Evolutionary conservation across 2,797 vertebrate species (phyloP).

Genomic region (Clarias laeviceps): DNA sequence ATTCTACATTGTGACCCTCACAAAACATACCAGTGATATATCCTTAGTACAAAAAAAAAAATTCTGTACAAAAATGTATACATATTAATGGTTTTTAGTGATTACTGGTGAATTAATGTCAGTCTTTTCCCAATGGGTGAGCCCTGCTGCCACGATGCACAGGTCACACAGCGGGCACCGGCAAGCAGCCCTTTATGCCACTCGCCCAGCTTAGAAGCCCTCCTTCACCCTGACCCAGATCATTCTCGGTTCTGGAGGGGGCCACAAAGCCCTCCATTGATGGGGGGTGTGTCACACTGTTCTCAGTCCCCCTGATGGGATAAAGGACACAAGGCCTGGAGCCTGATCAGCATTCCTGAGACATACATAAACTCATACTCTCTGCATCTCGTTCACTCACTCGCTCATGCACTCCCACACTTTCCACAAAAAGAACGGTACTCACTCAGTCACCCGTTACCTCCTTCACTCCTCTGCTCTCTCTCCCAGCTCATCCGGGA

Average conservation of each 20-base stretch:
- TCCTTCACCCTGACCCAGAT: conserved; percentile 50
- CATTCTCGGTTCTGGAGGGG: conserved; percentile 23
- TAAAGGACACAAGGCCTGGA: conserved; percentile 51
- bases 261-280: conserved; percentile 35
- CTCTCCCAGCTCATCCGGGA: conserved; percentile 49
- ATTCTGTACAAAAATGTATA: neutral
- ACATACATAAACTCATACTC: conserved; percentile 27
- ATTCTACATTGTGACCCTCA: neutral
- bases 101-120: conserved; percentile 19
- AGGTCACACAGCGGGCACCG: conserved; percentile 47
- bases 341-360: conserved; percentile 58
- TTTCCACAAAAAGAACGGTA: conserved; percentile 13
- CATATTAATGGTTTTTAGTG: neutral
- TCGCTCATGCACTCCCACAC: conserved; percentile 11
- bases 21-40: neutral
- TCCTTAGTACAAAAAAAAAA: neutral
- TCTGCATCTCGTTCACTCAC: conserved; percentile 1
- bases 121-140: neutral
- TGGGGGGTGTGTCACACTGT: conserved; percentile 22
- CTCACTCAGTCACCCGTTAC: conserved; percentile 27
- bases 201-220: conserved; percentile 10
- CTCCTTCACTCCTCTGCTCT: conserved; percentile 26
- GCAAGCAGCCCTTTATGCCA: conserved; percentile 33
- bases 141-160: conserved; percentile 10
- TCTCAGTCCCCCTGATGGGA: conserved; percentile 40